Conservation (phyloP, 1,140 invertebrate genomes). For the Plectrocnemia conspersa region DNA sequence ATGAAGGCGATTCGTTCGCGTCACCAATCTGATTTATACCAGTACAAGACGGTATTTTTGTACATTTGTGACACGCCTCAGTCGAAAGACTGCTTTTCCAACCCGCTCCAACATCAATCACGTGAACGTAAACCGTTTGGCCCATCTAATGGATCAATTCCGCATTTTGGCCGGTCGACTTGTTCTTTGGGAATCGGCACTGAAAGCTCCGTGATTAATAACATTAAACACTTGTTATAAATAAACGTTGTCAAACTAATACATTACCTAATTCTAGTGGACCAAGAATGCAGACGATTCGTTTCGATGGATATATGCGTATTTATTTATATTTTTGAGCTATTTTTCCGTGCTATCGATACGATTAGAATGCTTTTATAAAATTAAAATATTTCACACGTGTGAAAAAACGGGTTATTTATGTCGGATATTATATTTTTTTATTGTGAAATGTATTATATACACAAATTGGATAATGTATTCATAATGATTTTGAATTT, state of each 20-base stretch:
- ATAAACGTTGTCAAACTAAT: neutral
- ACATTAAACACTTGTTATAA: neutral
- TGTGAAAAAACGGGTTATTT: too few species aligned
- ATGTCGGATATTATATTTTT: too few species aligned
- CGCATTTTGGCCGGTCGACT: neutral
- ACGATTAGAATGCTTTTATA: too few species aligned
- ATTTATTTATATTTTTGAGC: too few species aligned
- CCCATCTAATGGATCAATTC: neutral
- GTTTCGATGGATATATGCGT: too few species aligned
- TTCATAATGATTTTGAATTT: too few species aligned
- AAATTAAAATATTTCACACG: too few species aligned
- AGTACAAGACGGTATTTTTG: slow-evolving; percentile 2
- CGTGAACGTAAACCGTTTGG: neutral
- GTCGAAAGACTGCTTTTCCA: neutral
- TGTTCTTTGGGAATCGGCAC: neutral
- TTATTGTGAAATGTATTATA: too few species aligned
- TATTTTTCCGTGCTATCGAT: too few species aligned
- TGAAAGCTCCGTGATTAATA: neutral
- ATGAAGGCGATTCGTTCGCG: neutral
- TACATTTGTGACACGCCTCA: slow-evolving; percentile 1
- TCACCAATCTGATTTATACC: slow-evolving; percentile 1
- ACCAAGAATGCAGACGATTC: too few species aligned
- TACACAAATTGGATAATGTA: too few species aligned
- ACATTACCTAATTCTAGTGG: too few species aligned
- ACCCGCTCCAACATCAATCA: neutral